phyloP scores from a whole-genome alignment of 2,888 invertebrate genomes.

The Drosophila borealis region DNA sequence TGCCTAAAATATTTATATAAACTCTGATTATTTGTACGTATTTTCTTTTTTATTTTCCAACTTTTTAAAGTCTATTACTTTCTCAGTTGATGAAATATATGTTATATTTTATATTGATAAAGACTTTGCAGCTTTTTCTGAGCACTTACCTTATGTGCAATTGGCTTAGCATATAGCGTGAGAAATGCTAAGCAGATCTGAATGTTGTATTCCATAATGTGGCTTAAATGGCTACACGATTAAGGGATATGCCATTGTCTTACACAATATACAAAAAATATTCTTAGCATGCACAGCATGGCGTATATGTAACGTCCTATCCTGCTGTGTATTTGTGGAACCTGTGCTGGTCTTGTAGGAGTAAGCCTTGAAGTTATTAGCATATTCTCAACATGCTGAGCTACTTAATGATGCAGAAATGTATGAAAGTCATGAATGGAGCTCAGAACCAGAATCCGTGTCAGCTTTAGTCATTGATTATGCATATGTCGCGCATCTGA shows the following conservation, averaged over 20 bases:
- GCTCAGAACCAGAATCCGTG: constrained; percentile 49
- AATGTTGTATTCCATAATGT: constrained; percentile 13
- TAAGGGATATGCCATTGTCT: constrained; percentile 56
- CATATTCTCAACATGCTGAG: constrained; percentile 65
- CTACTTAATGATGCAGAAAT: constrained; percentile 75
- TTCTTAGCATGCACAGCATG: constrained; percentile 38
- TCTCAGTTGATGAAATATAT: too few species aligned
- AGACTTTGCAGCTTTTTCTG: neutral
- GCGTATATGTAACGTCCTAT: constrained; percentile 36
- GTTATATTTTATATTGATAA: neutral
- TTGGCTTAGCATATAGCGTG: neutral
- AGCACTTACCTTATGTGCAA: constrained; percentile 1
- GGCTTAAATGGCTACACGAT: constrained; percentile 33
- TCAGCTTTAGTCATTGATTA: constrained; percentile 62
- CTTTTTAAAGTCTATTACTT: too few species aligned
- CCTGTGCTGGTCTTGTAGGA: constrained; percentile 8
- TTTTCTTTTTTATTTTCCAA: too few species aligned
- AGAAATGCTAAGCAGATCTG: constrained; percentile 31
- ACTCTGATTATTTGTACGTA: too few species aligned
- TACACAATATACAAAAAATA: constrained; percentile 38
- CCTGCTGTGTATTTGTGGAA: constrained; percentile 26
- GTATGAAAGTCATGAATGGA: constrained; percentile 47
- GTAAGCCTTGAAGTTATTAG: constrained; percentile 52
- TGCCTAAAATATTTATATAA: neutral
- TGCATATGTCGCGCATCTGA: constrained; percentile 32